phyloP scores from a whole-genome alignment of 2,797 vertebrate genomes.

The Chloroceryle amazona region DNA sequence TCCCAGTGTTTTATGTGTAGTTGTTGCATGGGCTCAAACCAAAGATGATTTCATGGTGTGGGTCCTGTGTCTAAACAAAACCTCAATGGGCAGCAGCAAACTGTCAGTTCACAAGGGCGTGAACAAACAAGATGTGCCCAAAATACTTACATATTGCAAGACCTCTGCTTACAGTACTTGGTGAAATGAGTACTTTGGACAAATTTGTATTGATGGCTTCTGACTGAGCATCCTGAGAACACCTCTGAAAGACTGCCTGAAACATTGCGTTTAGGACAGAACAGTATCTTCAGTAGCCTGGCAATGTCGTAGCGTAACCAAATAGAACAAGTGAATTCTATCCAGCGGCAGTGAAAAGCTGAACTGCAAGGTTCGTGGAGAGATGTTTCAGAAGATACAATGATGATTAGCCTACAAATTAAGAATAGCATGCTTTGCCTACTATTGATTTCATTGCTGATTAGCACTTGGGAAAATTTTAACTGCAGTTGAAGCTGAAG shows the following conservation, averaged over 20 bases:
- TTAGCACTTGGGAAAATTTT: conserved; percentile 6
- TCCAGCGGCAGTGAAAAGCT: not conserved
- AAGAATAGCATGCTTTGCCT: not conserved
- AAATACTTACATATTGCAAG: not conserved
- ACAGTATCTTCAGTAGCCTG: not conserved
- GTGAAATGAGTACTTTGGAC: not conserved
- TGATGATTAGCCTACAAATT: not conserved
- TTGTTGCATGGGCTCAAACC: not conserved
- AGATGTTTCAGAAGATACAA: not conserved
- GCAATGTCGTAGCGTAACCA: not conserved
- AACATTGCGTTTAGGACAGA: not conserved
- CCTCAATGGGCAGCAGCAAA: not conserved
- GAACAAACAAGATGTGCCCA: not conserved
- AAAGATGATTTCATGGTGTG: not conserved
- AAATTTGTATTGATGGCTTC: not conserved
- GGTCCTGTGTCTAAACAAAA: not conserved
- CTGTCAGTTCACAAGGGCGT: not conserved
- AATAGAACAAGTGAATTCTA: not conserved
- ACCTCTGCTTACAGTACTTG: not conserved
- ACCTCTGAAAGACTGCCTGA: not conserved
- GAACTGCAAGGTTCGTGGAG: not conserved
- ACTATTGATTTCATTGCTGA: not conserved
- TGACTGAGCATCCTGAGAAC: not conserved
- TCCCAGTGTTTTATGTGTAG: not conserved
- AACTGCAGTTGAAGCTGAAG: not conserved